These are phyloP conservation scores for Hepsetus odoe DNA, from an alignment of 2,113 vertebrate genomes.

Conservation along the genomic window DNA sequence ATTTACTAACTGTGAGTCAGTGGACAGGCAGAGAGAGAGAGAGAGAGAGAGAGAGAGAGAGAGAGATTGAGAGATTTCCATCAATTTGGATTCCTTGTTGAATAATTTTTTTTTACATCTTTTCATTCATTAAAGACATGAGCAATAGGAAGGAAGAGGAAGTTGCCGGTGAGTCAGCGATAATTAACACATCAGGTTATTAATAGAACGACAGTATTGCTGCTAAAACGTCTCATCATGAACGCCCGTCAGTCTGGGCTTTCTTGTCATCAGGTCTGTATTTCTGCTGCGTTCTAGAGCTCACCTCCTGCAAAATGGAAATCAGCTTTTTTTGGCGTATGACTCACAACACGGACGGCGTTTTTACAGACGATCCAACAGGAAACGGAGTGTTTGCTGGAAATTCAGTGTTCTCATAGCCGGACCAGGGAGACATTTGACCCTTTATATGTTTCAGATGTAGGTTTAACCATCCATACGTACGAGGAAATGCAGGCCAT, in stretches of 20 bases:
- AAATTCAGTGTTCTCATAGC: no score
- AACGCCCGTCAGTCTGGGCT: background rate
- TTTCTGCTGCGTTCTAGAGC: background rate
- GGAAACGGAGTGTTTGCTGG: no score
- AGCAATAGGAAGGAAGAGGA: background rate
- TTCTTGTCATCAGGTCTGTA: background rate
- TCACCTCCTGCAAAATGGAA: background rate
- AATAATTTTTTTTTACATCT: no score
- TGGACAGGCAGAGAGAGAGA: no score
- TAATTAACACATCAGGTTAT: background rate
- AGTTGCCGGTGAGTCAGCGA: background rate
- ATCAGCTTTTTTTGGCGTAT: background rate
- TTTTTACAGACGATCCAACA: background rate
- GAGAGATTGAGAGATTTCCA: no score
- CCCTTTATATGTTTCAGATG: no score
- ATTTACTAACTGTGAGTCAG: no score
- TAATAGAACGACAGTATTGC: background rate
- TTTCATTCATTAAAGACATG: background rate
- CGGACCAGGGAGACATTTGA: no score
- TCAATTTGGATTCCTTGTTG: no score
- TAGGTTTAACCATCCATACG: no score
- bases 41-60: no score
- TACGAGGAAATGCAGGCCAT: no score
- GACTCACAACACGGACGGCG: background rate
- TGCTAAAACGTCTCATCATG: background rate